Evolutionary conservation across 2,888 invertebrate genomes (phyloP), one percentile per base, ranked within the genome.

Genomic region (Cephus pygmeus): DNA sequence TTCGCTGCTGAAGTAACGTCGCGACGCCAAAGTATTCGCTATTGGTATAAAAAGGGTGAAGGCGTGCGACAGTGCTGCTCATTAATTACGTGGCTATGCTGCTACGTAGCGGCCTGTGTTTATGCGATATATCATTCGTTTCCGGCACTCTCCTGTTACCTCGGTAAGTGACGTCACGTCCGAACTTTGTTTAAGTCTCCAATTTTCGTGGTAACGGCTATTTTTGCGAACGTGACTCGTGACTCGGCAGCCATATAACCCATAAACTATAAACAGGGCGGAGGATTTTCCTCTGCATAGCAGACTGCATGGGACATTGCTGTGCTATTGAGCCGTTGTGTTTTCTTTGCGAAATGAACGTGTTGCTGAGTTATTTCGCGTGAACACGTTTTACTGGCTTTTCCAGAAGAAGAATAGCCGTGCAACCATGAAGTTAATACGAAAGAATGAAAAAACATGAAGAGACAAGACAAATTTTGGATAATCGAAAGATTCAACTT

Each of bases 141-240:
- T 56, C 56, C 74, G 74, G 33, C 33, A 71, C 71, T 71, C 4
- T 23, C 12, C 71, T 2, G 71, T 71, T 33, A 33, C 23, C n/a
- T 9, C 30, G 30, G 74, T 74, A 74, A 56, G 31, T 36, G 74
- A 74, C 74, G 74, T 74, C 74, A 74, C 74, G 35, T 73, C 76
- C 74, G n/a, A 76, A 76, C 76, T 76, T 76, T 71, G 35, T 76
- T 71, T 71, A 31, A 31, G 71, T 34, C 34, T 71, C 33, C 31
- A 71, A 34, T 34, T 71, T 71, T 71, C 71, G 71, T 31, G 31
- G 31, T 71, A 71, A 34, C 31, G 71, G 31, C 34, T 71, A 71
- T 71, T 71, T 71, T 71, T 34, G 31, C 71, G 33, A 31, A 34
- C 71, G 31, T 15, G 9, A 12, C 33, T 33, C 31, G 40, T 56